Base-by-base conservation (phyloP, 35 echinoderm and acorn worm species). In the Hemicentrotus pulcherrimus region DNA sequence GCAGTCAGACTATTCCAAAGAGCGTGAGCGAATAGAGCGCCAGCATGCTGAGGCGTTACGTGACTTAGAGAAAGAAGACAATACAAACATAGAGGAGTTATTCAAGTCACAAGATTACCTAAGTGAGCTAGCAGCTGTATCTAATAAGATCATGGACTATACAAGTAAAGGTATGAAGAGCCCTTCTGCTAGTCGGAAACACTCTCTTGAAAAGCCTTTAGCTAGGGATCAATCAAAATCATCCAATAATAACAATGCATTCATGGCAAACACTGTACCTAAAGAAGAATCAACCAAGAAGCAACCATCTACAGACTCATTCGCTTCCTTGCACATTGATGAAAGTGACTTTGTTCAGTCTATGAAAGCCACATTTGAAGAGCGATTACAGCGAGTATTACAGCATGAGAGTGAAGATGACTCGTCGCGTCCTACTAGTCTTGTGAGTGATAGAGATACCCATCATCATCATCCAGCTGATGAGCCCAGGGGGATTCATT, bases 1-100 rank as follows among this genome's bases (percentile, higher is more conserved):
- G 70, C 97, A 97, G 86, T 96, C 96, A 4, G 96, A 97, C 88
- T 99, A 94, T 96, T 95, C 96, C 16, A 96, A 94, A 47, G 97
- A 97, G 41, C 86, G 97, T 45, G 96, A 97, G 55, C 86, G 95
- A 4, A 96, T 99, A 60, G 98, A 99, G 86, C 86, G 88, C 31
- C 94, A 97, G 45, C 98, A 99, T 41, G 90, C 94, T 31, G 91
- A 96, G 78, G 98, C 98, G 11, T n/a, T 99, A 28, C 94, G 93
- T 46, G 98, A 99, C 70, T 97, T 97, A 87, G 97, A 99, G 86
- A 97, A 95, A 55, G 98, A 99, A 70, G 98, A 99, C 46, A 94
- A 61, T 91, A 96, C 94, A 61, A 97, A 96, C 91, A 94, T 99
- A 70, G 98, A 99, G 47, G 98, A 99, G 91, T 94, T 99, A 45